Percentiles rank a stretch among this genome's conserved stretches.
Evolutionary conservation across 1,140 invertebrate species (phyloP).

Genomic region (Sesamia nonagrioides): DNA sequence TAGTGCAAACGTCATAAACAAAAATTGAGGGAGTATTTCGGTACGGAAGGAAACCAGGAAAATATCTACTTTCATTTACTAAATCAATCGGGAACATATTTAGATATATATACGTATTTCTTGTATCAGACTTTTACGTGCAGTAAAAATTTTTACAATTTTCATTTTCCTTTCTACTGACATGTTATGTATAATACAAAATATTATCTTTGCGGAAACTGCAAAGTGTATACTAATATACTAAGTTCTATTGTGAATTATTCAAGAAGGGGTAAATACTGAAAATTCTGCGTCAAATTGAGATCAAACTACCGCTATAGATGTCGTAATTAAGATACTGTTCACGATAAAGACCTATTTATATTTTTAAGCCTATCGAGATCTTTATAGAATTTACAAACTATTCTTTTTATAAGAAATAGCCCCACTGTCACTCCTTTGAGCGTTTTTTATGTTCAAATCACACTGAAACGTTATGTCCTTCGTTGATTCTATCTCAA

Average conservation of each 20-base stretch:
- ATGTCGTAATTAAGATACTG: not conserved
- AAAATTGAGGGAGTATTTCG: not conserved
- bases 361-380: not conserved
- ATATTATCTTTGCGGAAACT: not conserved
- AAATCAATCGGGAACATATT: not conserved
- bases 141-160: too few species aligned
- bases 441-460: conserved; percentile 15
- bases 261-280: not conserved
- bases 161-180: too few species aligned
- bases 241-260: not conserved
- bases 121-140: too few species aligned
- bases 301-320: not conserved
- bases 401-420: not conserved
- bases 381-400: not conserved
- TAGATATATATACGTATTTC: too few species aligned
- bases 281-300: not conserved
- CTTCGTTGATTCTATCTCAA: not conserved
- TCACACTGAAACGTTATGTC: not conserved
- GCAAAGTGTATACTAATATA: not conserved
- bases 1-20: conserved; percentile 1
- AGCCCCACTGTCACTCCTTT: not conserved
- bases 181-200: too few species aligned
- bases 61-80: not conserved
- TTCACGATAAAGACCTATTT: not conserved
- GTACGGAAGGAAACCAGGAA: not conserved